Base-by-base conservation (phyloP, 2,888 invertebrate genomes). In the Eumerus sabulonum region DNA sequence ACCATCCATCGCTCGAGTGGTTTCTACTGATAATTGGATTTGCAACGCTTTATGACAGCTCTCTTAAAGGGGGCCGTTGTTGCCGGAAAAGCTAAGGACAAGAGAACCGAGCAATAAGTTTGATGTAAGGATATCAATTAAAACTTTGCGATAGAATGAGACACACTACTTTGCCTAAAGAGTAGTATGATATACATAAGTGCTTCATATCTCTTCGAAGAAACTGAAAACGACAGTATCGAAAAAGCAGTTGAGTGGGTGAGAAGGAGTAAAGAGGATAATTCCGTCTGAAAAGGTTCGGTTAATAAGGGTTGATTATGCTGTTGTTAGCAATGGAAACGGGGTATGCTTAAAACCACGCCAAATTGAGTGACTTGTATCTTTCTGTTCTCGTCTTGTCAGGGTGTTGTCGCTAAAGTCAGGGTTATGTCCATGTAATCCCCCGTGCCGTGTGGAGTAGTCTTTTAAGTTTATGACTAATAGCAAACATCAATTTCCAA, bases 101-200 rank as follows among this genome's bases (percentile, higher is more conserved):
- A 27, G 14, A 19, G 62, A 17, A 7, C 27, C 27, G 27, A 56
- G 77, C 72, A 73, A 73, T 74, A 74, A 79, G 74, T 74, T 74
- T 79, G 74, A 79, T 79, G 79, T 79, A 74, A 79, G 74, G 79
- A 79, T 79, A 79, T 79, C 79, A 79, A 79, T 79, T 79, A 79
- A 77, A 79, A 79, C 67, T 79, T 79, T 62, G 9, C 51, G 56
- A 60, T 60, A 68, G 64, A 64, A 70, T 51, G 70, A 13, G 77
- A 59, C 66, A 67, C 42, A 13, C n/a, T n/a, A n/a, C n/a, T n/a
- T n/a, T n/a, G n/a, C n/a, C 18, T 14, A n/a, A 54, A 44, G 36
- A 38, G 27, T 36, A 38, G 45, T 19, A 50, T 35, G 54, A n/a
- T 54, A 54, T 45, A 47, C 54, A 60, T 11, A 12, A 18, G 36